These are phyloP conservation scores for Byasa hedistus DNA, from an alignment of 2,888 invertebrate species.

Conservation along the genomic window DNA sequence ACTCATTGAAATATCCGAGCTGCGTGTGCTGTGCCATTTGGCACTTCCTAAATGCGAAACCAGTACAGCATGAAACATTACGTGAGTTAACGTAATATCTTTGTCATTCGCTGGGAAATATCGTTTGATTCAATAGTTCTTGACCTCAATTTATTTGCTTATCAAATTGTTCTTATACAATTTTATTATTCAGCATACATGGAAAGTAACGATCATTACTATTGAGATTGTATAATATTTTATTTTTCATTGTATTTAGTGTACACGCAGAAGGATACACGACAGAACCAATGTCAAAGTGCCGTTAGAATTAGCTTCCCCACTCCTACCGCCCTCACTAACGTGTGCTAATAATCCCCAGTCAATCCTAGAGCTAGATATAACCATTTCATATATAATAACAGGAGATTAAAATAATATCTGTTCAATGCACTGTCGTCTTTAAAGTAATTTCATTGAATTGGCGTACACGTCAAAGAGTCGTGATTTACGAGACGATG, in stretches of 20 bases:
- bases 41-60: conserved; percentile 53
- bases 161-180: not conserved
- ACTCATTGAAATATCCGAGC: conserved; percentile 39
- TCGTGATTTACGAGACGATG: conserved; percentile 29
- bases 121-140: conserved; percentile 17
- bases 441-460: conserved; percentile 22
- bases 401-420: not conserved
- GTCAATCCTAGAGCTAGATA: not conserved
- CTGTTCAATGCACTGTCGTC: conserved; percentile 2
- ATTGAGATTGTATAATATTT: not conserved
- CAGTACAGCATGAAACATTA: conserved; percentile 47
- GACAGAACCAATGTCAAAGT: too few relatives aligned
- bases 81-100: conserved; percentile 47
- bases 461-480: conserved; percentile 26
- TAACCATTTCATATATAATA: not conserved
- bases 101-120: conserved; percentile 34
- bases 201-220: not conserved
- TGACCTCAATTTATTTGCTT: conserved; percentile 18
- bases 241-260: too few relatives aligned
- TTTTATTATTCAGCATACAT: not conserved
- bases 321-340: too few relatives aligned
- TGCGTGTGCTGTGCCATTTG: conserved; percentile 50
- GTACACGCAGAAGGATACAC: too few relatives aligned
- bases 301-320: too few relatives aligned
- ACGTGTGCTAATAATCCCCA: too few relatives aligned